These are phyloP conservation scores for Exocentrus adspersus DNA, from an alignment of 2,888 invertebrate genomes.

Conservation along the genomic window DNA sequence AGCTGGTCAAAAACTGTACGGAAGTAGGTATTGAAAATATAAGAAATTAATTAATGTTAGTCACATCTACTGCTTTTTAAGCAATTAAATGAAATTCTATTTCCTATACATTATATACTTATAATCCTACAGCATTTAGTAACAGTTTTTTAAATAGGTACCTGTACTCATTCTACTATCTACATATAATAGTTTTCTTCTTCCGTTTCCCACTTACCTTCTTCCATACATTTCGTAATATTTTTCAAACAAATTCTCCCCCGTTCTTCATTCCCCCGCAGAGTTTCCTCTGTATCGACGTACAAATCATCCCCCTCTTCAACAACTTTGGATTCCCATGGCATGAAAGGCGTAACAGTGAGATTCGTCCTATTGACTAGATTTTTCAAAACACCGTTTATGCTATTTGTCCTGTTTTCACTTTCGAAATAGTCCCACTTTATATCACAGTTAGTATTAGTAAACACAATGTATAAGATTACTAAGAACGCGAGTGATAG, in stretches of 20 bases:
- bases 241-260: slow-evolving; percentile 47
- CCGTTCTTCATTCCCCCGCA: slow-evolving; percentile 41
- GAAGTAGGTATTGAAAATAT: no score
- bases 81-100: no score
- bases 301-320: background rate
- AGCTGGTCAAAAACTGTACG: no score
- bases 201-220: slow-evolving; percentile 21
- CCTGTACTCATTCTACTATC: no score
- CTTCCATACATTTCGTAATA: slow-evolving; percentile 28
- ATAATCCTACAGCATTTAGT: no score
- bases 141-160: no score
- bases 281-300: slow-evolving; percentile 15
- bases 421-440: slow-evolving; percentile 38
- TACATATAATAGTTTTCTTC: no score
- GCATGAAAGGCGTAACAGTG: slow-evolving; percentile 20
- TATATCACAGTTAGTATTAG: slow-evolving; percentile 46
- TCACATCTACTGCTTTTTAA: no score
- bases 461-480: slow-evolving; percentile 46
- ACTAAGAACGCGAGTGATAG: slow-evolving; percentile 42
- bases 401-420: slow-evolving; percentile 21
- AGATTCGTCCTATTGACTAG: slow-evolving; percentile 36
- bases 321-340: background rate
- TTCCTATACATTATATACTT: no score
- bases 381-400: slow-evolving; percentile 26
- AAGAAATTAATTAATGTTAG: no score